Base-by-base conservation (phyloP, 2,797 vertebrate genomes). In the Phylloscopus collybita region DNA sequence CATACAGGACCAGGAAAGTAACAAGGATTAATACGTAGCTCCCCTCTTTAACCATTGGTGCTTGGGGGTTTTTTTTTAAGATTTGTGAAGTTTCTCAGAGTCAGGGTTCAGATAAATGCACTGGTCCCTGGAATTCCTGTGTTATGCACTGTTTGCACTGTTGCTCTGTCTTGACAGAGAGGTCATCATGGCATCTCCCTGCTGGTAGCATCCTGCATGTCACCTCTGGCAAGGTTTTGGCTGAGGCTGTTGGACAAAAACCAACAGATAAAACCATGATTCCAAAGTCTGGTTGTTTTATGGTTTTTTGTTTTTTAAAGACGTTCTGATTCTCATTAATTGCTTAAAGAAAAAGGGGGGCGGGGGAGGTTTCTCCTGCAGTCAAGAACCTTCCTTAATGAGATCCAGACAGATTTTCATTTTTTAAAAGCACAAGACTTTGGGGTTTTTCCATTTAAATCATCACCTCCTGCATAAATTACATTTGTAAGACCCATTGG, bases 401-500 rank as follows among this genome's bases (percentile, higher is more conserved):
- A 93, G 71, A 86, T 86, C 69, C 90, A 95, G 90, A 95, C 45
- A 94, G 88, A 74, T 89, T 75, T 91, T 75, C 47, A 56, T 88
- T 95, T 89, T 90, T 57, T 8, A 62, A 89, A 85, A 91, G 50
- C 44, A 61, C 25, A 62, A 61, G 54, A 80, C 64, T 88, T 94
- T 19, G 47, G 42, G 20, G 1, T 6, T n/a, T 92, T 95, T 93
- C 84, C 93, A 88, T 88, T 88, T 86, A 89, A 92, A 70, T 93
- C 56, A 88, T 92, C 81, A 87, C 59, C 44, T 69, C 30, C 54
- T 80, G 65, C 65, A 91, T 95, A 92, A 94, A 95, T 96, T 95
- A 93, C 75, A 66, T 86, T 59, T 82, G 50, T 92, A 91, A 95
- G 81, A 80, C 19, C 32, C 66, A 53, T 75, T 96, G 96, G 93